phyloP scores from a whole-genome alignment of 2,888 invertebrate genomes.

The Emmelina monodactyla region DNA sequence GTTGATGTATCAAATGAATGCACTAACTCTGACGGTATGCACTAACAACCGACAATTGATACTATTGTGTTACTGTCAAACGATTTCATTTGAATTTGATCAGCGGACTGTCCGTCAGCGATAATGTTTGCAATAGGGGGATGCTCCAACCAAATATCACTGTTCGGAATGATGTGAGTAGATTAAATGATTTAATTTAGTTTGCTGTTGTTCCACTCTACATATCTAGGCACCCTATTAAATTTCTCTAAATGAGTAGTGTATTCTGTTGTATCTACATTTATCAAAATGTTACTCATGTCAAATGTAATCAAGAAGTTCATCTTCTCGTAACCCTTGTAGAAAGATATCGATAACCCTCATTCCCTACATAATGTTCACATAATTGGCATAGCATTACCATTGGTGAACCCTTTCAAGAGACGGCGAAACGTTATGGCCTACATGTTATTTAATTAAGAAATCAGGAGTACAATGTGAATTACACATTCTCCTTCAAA shows the following conservation, averaged over 20 bases:
- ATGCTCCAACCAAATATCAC: conserved; percentile 10
- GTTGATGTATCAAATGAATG: no score
- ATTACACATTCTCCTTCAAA: conserved; percentile 46
- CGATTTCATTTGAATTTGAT: conserved; percentile 62
- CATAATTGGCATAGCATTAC: conserved; percentile 66
- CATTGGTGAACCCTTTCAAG: conserved; percentile 60
- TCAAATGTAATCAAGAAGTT: conserved; percentile 5
- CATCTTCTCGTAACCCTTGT: conserved; percentile 13
- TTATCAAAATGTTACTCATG: no score
- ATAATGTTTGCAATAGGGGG: conserved; percentile 46
- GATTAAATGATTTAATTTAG: no score
- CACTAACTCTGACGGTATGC: no score
- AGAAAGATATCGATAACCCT: conserved; percentile 50
- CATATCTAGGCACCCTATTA: no score
- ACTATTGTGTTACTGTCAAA: conserved; percentile 54
- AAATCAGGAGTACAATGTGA: conserved; percentile 61
- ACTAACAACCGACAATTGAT: conserved; percentile 56
- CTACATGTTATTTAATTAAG: conserved; percentile 66
- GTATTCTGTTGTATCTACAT: no score
- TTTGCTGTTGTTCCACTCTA: no score
- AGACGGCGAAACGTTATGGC: conserved; percentile 53
- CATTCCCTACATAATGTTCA: conserved; percentile 60
- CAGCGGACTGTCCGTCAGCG: conserved; percentile 52
- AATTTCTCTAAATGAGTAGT: no score
- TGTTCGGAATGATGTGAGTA: no score